Base-by-base conservation (phyloP, 2,888 invertebrate species). In the Ennomos erosarius region DNA sequence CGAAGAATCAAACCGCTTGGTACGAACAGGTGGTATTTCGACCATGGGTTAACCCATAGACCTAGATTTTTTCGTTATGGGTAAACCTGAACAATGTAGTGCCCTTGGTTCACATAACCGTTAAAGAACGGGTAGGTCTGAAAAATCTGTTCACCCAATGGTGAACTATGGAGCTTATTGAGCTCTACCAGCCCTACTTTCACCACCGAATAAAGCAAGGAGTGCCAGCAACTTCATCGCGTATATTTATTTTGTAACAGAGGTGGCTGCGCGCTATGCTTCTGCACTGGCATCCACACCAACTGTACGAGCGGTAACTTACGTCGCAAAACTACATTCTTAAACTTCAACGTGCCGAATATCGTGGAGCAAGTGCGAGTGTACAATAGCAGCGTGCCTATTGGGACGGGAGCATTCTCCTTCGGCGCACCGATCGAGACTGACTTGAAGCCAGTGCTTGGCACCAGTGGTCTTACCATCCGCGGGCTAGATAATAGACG, bases 241-340 rank as follows among this genome's bases (percentile, higher is more conserved):
- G 16, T 16, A 3, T 16, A 16, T 16, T 16, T 37, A 34, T 16
- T 48, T 12, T 5, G 35, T 76, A 75, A 26, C 78, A 92, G 92
- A 67, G 95, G 96, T 69, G 99, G 99, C 43, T 99, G 99, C 85
- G 96, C 98, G 53, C 93, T 95, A 55, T 99, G 99, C 87, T 99
- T 99, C 96, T 99, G 99, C 85, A 97, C 97, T 93, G 99, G 98
- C 1, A 94, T 98, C 38, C 95, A 97, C 26, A 26, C 26, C 5
- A 26, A 26, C 6, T 99, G 99, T 83, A 93, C 93, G 55, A 97
- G 98, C 76, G 98, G 98, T 50, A 94, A 93, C 55, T 94, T 95
- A 88, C 95, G 95, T 63, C 94, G 97, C 55, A 95, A 94, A 67
- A 88, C 92, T 0, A 84, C 82, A 0, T 71, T 70, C 0, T 76